These are phyloP conservation scores for Gallinago media DNA, from an alignment of 2,113 vertebrate species.

Conservation along the genomic window DNA sequence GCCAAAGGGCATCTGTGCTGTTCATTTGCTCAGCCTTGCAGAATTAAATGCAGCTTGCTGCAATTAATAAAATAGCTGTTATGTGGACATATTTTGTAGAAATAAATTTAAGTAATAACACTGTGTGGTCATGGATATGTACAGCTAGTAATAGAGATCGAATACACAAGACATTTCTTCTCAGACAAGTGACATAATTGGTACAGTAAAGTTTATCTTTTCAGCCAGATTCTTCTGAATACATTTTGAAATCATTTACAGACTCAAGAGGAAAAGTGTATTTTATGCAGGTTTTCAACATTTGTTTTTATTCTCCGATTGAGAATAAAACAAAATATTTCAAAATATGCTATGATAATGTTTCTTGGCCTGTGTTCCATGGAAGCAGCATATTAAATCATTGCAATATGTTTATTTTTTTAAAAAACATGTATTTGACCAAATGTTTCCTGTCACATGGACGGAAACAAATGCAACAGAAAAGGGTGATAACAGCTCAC, in stretches of 20 bases:
- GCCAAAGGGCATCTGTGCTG: not conserved
- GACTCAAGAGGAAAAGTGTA: not conserved
- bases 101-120: not conserved
- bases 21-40: not conserved
- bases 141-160: not conserved
- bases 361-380: not conserved
- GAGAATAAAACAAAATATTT: not conserved
- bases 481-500: not conserved
- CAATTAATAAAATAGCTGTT: not conserved
- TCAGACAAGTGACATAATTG: not conserved
- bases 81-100: not conserved
- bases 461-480: not conserved
- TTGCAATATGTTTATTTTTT: not conserved
- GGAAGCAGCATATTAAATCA: not conserved
- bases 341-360: not conserved
- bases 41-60: not conserved
- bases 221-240: not conserved
- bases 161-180: not conserved
- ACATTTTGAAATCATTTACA: not conserved
- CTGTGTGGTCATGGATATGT: not conserved
- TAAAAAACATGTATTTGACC: not conserved
- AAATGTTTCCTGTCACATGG: not conserved
- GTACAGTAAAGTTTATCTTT: not conserved
- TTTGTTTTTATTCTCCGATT: not conserved
- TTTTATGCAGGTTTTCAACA: not conserved